Base-by-base conservation (phyloP, 2,113 vertebrate species). In the Emydura subglobosa region DNA sequence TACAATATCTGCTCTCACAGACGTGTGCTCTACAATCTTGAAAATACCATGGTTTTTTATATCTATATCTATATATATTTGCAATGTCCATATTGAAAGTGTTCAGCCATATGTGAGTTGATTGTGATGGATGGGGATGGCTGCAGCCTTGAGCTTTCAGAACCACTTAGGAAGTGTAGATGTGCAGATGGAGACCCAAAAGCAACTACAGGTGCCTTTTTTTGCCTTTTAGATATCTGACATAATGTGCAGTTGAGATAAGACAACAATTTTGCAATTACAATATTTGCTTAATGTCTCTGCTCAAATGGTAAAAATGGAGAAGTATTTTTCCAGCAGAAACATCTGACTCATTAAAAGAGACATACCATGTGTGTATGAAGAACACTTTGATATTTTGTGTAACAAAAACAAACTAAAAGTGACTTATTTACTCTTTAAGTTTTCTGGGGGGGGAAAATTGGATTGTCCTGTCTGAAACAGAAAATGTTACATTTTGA, bases 271-370 rank as follows among this genome's bases (percentile, higher is more conserved):
- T 97, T 96, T 94, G 78, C 74, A 55, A 7, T 85, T 95, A 47
- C 29, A 83, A 8, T 95, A 76, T 92, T 93, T 96, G 78, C 84
- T 76, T 79, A 93, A 92, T 79, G 39, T 19, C 24, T 87, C 50
- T 74, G 42, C 87, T 92, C 79, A 82, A 39, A 95, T 82, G 22
- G 90, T 93, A 90, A 83, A 87, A 94, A 47, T 22, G 88, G 25
- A 27, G 86, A 90, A 84, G 57, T 89, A 10, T 94, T 84, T 96
- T 53, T 83, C 85, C 91, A 84, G 54, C 47, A 92, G 93, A 97
- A 97, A 91, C 83, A 89, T 88, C 97, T 97, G 84, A 82, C 47
- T 98, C 24, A 57, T 96, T 98, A 94, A 94, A 95, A 79, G 31
- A 91, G 74, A 87, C 91, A 95, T 84, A 94, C 51, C 72, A 74